Evolutionary conservation across 2,797 vertebrate genomes (phyloP).

Genomic region (Alosa sapidissima): DNA sequence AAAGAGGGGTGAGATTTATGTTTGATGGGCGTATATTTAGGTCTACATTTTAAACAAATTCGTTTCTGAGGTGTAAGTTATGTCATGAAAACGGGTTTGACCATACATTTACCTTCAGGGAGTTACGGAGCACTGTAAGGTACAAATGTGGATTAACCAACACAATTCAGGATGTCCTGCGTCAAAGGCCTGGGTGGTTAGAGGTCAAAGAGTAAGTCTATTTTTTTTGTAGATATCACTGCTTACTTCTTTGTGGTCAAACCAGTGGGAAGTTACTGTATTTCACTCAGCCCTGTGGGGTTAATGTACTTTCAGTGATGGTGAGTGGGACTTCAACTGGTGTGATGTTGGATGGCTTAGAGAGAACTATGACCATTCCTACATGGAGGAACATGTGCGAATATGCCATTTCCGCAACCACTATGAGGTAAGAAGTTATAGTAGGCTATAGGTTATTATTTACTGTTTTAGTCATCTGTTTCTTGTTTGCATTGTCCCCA

Average conservation of each 20-base stretch:
- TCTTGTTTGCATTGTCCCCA: background rate
- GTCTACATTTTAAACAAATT: background rate
- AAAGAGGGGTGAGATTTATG: slow-evolving; percentile 67
- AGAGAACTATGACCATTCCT: slow-evolving; percentile 87
- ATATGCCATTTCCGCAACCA: slow-evolving; percentile 91
- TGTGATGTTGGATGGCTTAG: slow-evolving; percentile 88
- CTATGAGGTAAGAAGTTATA: slow-evolving; percentile 80
- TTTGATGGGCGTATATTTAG: background rate
- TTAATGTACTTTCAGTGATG: slow-evolving; percentile 70
- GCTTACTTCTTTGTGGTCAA: background rate
- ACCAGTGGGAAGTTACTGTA: background rate
- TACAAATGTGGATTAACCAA: slow-evolving; percentile 81
- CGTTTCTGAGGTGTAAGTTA: background rate
- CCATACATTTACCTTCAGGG: slow-evolving; percentile 54
- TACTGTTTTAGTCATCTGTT: background rate
- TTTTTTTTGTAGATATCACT: background rate
- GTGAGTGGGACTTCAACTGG: slow-evolving; percentile 92
- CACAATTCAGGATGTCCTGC: slow-evolving; percentile 83
- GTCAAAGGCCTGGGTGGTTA: slow-evolving; percentile 82
- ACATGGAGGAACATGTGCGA: slow-evolving; percentile 86
- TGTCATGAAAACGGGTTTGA: background rate
- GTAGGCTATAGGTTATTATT: too few species aligned
- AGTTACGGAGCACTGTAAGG: slow-evolving; percentile 73
- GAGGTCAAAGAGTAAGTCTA: slow-evolving; percentile 85
- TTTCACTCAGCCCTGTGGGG: background rate